These are phyloP conservation scores for Xenops minutus DNA, from an alignment of 2,797 vertebrate species.

Conservation along the genomic window DNA sequence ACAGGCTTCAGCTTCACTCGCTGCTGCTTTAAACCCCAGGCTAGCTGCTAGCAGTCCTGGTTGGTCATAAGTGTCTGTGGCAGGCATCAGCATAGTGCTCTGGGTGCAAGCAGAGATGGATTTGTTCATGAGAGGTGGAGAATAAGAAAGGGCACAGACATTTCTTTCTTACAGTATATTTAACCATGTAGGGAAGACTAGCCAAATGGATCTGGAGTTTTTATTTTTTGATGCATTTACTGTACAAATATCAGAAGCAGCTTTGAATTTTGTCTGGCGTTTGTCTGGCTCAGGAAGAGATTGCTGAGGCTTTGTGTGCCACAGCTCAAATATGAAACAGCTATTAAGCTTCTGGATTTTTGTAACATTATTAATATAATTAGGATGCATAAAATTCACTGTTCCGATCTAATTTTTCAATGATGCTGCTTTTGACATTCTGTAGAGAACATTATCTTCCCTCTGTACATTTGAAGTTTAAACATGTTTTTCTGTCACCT, in stretches of 20 bases:
- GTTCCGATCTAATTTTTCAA: constrained; percentile 40
- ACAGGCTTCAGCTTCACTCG: background rate
- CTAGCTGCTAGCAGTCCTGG: background rate
- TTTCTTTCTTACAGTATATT: background rate
- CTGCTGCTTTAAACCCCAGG: background rate
- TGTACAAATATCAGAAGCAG: background rate
- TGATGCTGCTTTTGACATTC: background rate
- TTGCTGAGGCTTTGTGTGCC: constrained; percentile 16
- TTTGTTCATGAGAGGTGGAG: background rate
- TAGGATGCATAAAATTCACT: constrained; percentile 15
- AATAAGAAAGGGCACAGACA: background rate
- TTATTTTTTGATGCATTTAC: background rate
- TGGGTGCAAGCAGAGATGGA: background rate
- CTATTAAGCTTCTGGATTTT: constrained; percentile 35
- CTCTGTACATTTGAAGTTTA: background rate
- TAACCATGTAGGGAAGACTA: background rate
- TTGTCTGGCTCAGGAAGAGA: background rate
- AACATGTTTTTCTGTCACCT: background rate
- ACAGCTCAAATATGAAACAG: constrained; percentile 3
- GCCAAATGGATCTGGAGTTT: background rate
- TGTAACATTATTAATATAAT: constrained; percentile 53
- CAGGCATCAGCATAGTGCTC: background rate
- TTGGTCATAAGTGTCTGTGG: background rate
- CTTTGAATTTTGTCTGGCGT: background rate
- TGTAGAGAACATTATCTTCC: background rate